phyloP scores from a whole-genome alignment of 1,140 invertebrate species.

The Drosophila rufa region DNA sequence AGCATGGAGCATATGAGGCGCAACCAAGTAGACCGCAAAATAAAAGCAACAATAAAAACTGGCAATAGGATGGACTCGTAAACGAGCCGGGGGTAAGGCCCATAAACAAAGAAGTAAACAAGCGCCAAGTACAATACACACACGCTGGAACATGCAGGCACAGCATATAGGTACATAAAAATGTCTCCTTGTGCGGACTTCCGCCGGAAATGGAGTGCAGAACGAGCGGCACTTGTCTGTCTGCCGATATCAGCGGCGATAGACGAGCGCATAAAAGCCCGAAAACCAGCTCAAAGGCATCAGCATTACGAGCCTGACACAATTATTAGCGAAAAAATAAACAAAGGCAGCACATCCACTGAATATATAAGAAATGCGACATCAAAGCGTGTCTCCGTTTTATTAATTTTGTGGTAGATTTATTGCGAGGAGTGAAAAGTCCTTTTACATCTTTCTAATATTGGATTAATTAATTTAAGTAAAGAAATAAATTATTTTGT shows the following conservation, averaged over 20 bases:
- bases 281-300: slow-evolving; percentile 69
- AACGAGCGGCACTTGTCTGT: slow-evolving; percentile 61
- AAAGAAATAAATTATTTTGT: too few relatives aligned
- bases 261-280: slow-evolving; percentile 65
- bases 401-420: neutral
- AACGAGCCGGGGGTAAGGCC: slow-evolving; percentile 50
- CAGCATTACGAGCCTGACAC: slow-evolving; percentile 69
- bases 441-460: neutral
- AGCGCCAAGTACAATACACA: slow-evolving; percentile 65
- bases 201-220: slow-evolving; percentile 73
- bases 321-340: slow-evolving; percentile 64
- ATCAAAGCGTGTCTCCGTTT: neutral
- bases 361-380: neutral
- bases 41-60: slow-evolving; percentile 75
- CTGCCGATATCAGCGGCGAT: slow-evolving; percentile 61
- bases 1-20: slow-evolving; percentile 67
- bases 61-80: slow-evolving; percentile 36
- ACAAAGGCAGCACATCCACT: neutral
- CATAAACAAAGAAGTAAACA: slow-evolving; percentile 83
- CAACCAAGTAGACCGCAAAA: slow-evolving; percentile 68
- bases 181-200: slow-evolving; percentile 62
- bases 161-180: slow-evolving; percentile 29
- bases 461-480: too few relatives aligned
- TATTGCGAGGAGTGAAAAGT: neutral
- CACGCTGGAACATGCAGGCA: slow-evolving; percentile 24